Base-by-base conservation (phyloP, 1,140 invertebrate species). In the Drosophila parabipectinata region DNA sequence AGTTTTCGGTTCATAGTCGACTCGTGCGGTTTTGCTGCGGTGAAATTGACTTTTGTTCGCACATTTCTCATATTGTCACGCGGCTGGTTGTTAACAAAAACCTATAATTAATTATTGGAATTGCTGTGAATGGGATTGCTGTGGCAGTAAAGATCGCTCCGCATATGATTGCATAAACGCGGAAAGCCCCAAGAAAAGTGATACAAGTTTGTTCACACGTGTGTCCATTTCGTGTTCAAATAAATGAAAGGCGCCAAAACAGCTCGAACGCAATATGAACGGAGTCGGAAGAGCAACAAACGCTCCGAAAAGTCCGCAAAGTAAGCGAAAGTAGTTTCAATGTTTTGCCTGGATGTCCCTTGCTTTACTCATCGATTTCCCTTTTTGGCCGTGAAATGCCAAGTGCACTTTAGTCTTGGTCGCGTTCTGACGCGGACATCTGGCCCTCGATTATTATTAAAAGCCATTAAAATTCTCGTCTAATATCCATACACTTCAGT, bases 191-290 rank as follows among this genome's bases (percentile, higher is more conserved):
- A 47, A 21, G 53, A 37, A 41, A 57, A 74, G 60, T 74, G 59
- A 64, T 48, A 26, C 30, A 15, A 34, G 14, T 15, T 32, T 44
- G 18, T 41, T 24, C 4, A 4, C 30, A 32, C 3, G 4, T 9
- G 7, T 2, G 44, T 21, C 8, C 4, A 15, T 7, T 30, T 12
- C 5, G 3, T n/a, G 32, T 1, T 56, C 12, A 15, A 41, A 45
- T 79, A 77, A 87, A 91, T 91, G 90, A 91, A 91, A 84, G 74
- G 85, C 61, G 68, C 84, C 14, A 91, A 91, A 72, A 71, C 60
- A 44, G 39, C 61, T 34, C 76, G 79, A 59, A 85, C 83, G 7
- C 90, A 90, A 64, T 84, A 91, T 91, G 90, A 84, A 72, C 79
- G 84, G 53, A 78, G 73, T 39, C 79, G 89, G 15, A 90, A 90